Conservation (phyloP, 1,140 invertebrate species). For the Eupristina koningsbergeri region DNA sequence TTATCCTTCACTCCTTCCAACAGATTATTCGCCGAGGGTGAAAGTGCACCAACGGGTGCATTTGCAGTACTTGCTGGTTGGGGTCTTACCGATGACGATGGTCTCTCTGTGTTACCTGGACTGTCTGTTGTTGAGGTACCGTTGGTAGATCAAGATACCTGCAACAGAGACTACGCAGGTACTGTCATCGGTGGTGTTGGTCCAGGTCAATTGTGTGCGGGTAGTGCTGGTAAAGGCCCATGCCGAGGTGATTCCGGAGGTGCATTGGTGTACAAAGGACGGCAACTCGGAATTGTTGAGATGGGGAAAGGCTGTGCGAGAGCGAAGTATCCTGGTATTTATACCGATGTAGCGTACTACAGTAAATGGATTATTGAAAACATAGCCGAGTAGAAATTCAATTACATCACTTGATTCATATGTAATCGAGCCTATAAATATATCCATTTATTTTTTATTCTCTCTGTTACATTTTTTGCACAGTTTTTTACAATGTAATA, state of each 20-base stretch:
- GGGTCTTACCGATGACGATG: neutral
- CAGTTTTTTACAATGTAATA: no score
- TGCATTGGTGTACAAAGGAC: neutral
- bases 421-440: no score
- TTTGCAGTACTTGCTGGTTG: neutral
- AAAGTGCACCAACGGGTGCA: neutral
- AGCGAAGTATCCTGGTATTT: neutral
- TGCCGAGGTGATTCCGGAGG: neutral
- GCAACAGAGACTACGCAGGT: neutral
- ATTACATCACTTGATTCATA: no score
- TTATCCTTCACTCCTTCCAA: no score
- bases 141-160: neutral
- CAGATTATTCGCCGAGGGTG: neutral
- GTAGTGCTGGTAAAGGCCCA: neutral
- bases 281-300: neutral
- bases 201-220: neutral
- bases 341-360: neutral
- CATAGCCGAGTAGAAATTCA: no score
- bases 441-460: no score
- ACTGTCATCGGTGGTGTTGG: neutral
- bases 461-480: no score
- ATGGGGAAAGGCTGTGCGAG: neutral
- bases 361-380: neutral
- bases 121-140: neutral
- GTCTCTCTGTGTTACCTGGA: no score